Conservation (phyloP, 2,113 vertebrate species). For the Lathamus discolor region DNA sequence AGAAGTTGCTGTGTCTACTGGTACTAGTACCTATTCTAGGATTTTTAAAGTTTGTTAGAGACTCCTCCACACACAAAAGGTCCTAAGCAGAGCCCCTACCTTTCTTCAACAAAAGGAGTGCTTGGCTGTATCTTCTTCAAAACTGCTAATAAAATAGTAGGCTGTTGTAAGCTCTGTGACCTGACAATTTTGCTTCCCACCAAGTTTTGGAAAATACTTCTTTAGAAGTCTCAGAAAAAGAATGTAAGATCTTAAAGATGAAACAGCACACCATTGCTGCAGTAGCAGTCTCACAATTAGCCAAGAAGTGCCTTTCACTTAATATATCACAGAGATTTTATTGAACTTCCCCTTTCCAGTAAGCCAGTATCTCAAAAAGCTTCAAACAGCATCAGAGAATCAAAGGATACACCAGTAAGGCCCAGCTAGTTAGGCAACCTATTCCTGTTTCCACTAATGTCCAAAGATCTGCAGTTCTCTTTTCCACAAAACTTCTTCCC, state of each 20-base stretch:
- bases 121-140: neutral
- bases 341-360: neutral
- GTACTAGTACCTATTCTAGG: neutral
- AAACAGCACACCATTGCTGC: neutral
- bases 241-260: neutral
- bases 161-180: neutral
- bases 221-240: neutral
- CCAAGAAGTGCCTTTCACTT: neutral
- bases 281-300: neutral
- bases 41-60: neutral
- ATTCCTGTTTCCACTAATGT: neutral
- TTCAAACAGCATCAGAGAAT: neutral
- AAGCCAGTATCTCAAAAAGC: neutral
- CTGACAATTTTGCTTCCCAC: neutral
- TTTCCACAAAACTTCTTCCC: neutral
- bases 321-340: neutral
- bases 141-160: neutral
- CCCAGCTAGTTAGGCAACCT: rapidly evolving
- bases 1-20: neutral
- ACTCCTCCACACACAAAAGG: neutral
- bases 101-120: neutral
- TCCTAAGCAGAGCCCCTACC: neutral
- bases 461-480: neutral
- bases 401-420: neutral
- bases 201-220: neutral